These are phyloP conservation scores for Steinernema carpocapsae DNA, from an alignment of 2,888 invertebrate species.

Conservation along the genomic window DNA sequence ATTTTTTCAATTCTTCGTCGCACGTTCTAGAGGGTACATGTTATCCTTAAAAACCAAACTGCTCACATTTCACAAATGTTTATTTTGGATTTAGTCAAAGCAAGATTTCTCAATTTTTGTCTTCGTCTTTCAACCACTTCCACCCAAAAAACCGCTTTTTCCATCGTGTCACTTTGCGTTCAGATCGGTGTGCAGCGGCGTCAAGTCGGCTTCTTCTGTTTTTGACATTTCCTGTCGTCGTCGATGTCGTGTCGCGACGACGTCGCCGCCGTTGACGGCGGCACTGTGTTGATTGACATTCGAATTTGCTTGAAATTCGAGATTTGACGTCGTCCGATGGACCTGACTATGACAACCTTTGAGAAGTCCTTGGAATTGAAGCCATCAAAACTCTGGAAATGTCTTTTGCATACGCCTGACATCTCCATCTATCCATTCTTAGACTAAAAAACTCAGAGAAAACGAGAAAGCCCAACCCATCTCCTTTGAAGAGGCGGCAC, in stretches of 20 bases:
- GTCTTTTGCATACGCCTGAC: not conserved
- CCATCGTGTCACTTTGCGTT: too few species aligned
- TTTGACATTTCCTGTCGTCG: conserved; percentile 29
- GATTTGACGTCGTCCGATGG: conserved; percentile 27
- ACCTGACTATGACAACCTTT: conserved; percentile 21
- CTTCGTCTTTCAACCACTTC: too few species aligned
- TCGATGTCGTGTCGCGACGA: conserved; percentile 27
- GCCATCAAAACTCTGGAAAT: not conserved
- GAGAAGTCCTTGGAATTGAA: not conserved
- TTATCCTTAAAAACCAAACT: too few species aligned
- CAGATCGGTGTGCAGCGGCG: too few species aligned
- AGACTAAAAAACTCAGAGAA: not conserved
- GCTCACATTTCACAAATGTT: too few species aligned
- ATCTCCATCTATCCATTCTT: not conserved
- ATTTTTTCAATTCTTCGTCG: too few species aligned
- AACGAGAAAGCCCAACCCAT: not conserved
- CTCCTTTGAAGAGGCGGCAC: not conserved
- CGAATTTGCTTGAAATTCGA: conserved; percentile 29
- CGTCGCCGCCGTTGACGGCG: conserved; percentile 25
- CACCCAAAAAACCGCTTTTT: too few species aligned
- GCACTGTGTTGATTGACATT: conserved; percentile 28
- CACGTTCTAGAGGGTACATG: too few species aligned
- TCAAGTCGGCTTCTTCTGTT: too few species aligned
- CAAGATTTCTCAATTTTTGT: too few species aligned
- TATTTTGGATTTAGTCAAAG: too few species aligned